Percentiles rank a stretch among this genome's conserved stretches.
phyloP scores from a whole-genome alignment of 1,140 invertebrate genomes.

The Philaenus spumarius region DNA sequence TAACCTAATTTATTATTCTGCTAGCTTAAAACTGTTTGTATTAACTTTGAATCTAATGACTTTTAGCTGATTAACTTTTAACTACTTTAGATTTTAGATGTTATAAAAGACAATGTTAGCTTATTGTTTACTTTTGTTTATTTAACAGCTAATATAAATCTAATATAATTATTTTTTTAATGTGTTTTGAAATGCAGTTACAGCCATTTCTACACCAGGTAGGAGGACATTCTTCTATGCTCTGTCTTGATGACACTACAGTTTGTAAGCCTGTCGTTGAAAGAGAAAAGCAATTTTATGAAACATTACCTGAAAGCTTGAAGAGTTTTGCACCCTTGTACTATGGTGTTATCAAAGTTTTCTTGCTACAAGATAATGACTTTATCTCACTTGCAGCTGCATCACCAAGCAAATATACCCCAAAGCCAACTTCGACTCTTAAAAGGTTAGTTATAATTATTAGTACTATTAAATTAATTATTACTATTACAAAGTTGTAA shows the following conservation, averaged over 20 bases:
- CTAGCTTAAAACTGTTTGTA: too few species aligned
- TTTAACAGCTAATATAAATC: too few species aligned
- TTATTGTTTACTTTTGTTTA: too few species aligned
- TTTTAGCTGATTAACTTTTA: too few species aligned
- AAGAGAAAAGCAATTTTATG: slow-evolving; percentile 50
- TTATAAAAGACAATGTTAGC: too few species aligned
- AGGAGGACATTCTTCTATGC: slow-evolving; percentile 52
- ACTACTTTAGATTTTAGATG: too few species aligned
- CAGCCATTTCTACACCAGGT: slow-evolving; percentile 49
- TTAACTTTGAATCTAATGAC: too few species aligned
- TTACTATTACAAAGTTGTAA: too few species aligned
- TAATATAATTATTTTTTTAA: too few species aligned
- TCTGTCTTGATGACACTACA: slow-evolving; percentile 48
- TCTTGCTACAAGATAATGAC: slow-evolving; percentile 40
- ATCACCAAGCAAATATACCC: slow-evolving; percentile 31
- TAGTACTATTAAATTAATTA: too few species aligned
- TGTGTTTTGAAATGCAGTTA: too few species aligned
- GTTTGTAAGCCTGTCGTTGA: slow-evolving; percentile 54
- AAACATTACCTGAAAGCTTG: slow-evolving; percentile 44
- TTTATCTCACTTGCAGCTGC: slow-evolving; percentile 44
- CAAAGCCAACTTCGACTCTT: slow-evolving; percentile 8
- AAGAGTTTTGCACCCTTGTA: slow-evolving; percentile 48
- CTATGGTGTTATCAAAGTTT: slow-evolving; percentile 37
- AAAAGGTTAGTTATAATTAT: slow-evolving; percentile 19
- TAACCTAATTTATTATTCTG: too few species aligned